These are phyloP conservation scores for Danio rerio DNA, from an alignment of 2,113 vertebrate genomes.

Conservation along the genomic window GRCz12tu NC_133191.1:29898001-29898500, in stretches of 20 bases:
- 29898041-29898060: not conserved
- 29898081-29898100: slow-evolving; percentile 3
- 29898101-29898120: not conserved
- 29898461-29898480: too few species aligned
- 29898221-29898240: slow-evolving; percentile 4
- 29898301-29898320: slow-evolving; percentile 1
- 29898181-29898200: not conserved
- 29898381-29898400: not conserved
- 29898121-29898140: not conserved
- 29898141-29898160: not conserved
- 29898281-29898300: not conserved
- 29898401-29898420: too few species aligned
- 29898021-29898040: slow-evolving; percentile 30
- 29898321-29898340: not conserved
- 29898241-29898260: not conserved
- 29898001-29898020: not conserved
- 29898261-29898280: not conserved
- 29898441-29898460: not conserved
- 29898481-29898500: too few species aligned
- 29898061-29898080: slow-evolving; percentile 18
- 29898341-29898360: not conserved
- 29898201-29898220: not conserved
- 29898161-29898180: not conserved
- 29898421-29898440: not conserved
- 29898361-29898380: not conserved